phyloP scores from a whole-genome alignment of 2,113 vertebrate species.

The Corvus hawaiiensis region DNA sequence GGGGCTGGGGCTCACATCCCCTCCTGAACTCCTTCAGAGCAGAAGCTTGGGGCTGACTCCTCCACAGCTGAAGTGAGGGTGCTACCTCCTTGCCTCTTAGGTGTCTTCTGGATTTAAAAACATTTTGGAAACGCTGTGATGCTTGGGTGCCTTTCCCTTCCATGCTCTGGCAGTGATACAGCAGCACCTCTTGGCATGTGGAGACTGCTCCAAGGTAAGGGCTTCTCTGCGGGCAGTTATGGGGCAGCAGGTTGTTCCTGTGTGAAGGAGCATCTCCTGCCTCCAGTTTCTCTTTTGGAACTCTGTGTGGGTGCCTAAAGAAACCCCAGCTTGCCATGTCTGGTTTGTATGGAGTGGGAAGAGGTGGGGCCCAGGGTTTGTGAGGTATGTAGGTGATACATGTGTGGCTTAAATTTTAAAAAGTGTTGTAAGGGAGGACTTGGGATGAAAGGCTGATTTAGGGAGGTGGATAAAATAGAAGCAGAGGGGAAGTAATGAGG shows the following conservation, averaged over 20 bases:
- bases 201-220: background rate
- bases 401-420: background rate
- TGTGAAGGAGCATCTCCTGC: background rate
- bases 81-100: accelerated
- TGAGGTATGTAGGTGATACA: accelerated
- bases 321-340: background rate
- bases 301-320: background rate
- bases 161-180: background rate
- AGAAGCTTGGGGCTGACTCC: accelerated
- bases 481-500: background rate
- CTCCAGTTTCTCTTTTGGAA: background rate
- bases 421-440: background rate
- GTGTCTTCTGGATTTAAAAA: background rate
- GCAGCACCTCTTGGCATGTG: background rate
- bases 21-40: background rate
- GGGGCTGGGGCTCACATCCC: background rate
- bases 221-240: accelerated
- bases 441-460: background rate
- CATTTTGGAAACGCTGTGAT: accelerated
- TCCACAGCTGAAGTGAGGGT: accelerated
- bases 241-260: background rate
- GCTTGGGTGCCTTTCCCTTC: accelerated
- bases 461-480: background rate
- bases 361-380: background rate
- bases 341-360: background rate